phyloP scores from a whole-genome alignment of 2,113 vertebrate genomes.

The Campylomormyrus tamandua region DNA sequence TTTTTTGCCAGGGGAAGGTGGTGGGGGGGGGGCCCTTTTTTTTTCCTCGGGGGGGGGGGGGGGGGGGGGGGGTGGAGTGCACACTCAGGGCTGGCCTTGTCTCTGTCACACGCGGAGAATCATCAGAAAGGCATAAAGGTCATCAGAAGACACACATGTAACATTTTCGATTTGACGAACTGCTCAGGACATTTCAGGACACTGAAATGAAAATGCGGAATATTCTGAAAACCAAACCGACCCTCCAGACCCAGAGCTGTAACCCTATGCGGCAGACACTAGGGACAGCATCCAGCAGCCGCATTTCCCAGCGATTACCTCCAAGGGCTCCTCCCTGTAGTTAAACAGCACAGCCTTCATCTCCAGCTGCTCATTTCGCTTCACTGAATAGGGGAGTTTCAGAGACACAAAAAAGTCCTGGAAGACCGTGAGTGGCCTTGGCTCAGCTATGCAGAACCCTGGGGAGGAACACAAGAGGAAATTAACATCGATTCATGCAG shows the following conservation, averaged over 20 bases:
- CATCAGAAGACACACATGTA: neutral
- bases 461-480: neutral
- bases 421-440: constrained; percentile 40
- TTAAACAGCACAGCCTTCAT: constrained; percentile 45
- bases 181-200: neutral
- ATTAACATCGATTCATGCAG: neutral
- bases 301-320: constrained; percentile 25
- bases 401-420: constrained; percentile 44
- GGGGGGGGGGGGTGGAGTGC: neutral
- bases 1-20: too few relatives aligned
- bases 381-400: constrained; percentile 45
- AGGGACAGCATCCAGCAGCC: neutral
- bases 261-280: neutral
- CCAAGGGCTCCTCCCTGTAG: constrained; percentile 29
- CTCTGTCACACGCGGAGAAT: neutral
- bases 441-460: constrained; percentile 47
- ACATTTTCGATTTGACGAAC: neutral
- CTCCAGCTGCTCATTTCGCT: constrained; percentile 44
- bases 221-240: neutral
- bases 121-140: neutral
- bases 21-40: too few relatives aligned
- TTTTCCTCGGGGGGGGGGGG: too few relatives aligned
- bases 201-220: neutral
- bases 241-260: neutral
- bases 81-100: neutral